A percentile compares a stretch with the other conserved stretches of the same genome.
Evolutionary conservation across 2,797 vertebrate genomes (phyloP).

Genomic region (Anniella stebbinsi): DNA sequence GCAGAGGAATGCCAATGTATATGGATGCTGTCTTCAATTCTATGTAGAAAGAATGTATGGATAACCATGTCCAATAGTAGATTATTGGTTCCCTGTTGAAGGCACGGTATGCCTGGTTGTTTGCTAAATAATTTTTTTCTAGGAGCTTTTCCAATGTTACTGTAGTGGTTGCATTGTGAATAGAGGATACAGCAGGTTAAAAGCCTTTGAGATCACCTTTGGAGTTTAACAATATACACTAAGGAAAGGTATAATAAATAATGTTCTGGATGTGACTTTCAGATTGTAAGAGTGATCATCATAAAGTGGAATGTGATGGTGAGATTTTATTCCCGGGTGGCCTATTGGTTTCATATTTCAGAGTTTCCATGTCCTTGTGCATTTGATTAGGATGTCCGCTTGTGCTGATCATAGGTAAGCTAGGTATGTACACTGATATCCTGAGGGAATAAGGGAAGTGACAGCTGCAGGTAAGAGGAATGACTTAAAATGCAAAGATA

Average conservation of each 20-base stretch:
- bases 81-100: neutral
- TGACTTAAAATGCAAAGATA: slow-evolving; percentile 42
- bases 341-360: slow-evolving; percentile 62
- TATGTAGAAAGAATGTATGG: neutral
- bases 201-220: slow-evolving; percentile 53
- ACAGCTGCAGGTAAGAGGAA: slow-evolving; percentile 46
- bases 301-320: slow-evolving; percentile 58
- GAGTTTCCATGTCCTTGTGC: slow-evolving; percentile 63
- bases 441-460: slow-evolving; percentile 38
- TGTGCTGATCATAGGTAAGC: slow-evolving; percentile 64
- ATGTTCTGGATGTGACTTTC: slow-evolving; percentile 69
- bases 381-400: slow-evolving; percentile 51
- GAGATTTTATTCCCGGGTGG: slow-evolving; percentile 67
- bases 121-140: neutral
- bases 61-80: neutral
- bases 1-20: neutral
- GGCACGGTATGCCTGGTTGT: neutral
- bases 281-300: slow-evolving; percentile 63
- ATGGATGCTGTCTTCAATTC: neutral
- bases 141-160: slow-evolving; percentile 37
- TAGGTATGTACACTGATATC: slow-evolving; percentile 29
- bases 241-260: slow-evolving; percentile 48
- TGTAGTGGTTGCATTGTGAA: slow-evolving; percentile 49
- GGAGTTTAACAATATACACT: slow-evolving; percentile 46
- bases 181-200: slow-evolving; percentile 49